Evolutionary conservation across 2,888 invertebrate species (phyloP).

Genomic region (Octonoba sinensis): DNA sequence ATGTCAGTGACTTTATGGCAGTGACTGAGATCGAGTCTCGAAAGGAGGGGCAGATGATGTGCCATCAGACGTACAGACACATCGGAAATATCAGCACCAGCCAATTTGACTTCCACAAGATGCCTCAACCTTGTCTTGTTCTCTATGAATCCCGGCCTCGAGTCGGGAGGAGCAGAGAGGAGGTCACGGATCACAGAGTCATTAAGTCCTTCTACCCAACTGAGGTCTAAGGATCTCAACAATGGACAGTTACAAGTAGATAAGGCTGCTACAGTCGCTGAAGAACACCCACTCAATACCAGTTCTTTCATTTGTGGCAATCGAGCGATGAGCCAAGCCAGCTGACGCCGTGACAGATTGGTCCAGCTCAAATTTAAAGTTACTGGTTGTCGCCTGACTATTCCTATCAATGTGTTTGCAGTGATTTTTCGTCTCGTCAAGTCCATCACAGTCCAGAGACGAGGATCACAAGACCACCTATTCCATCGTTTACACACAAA

Average conservation of each 20-base stretch:
- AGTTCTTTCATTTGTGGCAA: constrained; percentile 86
- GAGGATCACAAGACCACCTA: constrained; percentile 84
- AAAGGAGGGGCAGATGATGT: constrained; percentile 73
- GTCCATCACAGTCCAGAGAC: constrained; percentile 87
- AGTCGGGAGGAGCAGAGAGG: constrained; percentile 87
- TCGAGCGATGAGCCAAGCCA: constrained; percentile 91
- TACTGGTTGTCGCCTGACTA: constrained; percentile 89
- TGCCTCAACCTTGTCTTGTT: constrained; percentile 83
- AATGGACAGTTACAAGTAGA: constrained; percentile 82
- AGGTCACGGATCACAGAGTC: constrained; percentile 88
- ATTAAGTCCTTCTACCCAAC: constrained; percentile 87
- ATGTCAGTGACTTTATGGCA: constrained; percentile 91
- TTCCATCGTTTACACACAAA: constrained; percentile 92
- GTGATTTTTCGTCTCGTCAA: constrained; percentile 80
- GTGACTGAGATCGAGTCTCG: constrained; percentile 84
- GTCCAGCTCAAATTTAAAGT: constrained; percentile 89
- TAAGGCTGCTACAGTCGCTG: constrained; percentile 71
- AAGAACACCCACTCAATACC: constrained; percentile 78
- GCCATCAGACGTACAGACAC: constrained; percentile 78
- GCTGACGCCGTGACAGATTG: constrained; percentile 85
- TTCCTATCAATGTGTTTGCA: constrained; percentile 77
- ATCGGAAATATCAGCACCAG: constrained; percentile 87
- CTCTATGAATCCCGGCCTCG: constrained; percentile 79
- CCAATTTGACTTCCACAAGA: constrained; percentile 81
- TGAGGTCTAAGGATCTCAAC: constrained; percentile 81